phyloP scores from a whole-genome alignment of 1,140 invertebrate species.

The Brachionus rotundiformis region DNA sequence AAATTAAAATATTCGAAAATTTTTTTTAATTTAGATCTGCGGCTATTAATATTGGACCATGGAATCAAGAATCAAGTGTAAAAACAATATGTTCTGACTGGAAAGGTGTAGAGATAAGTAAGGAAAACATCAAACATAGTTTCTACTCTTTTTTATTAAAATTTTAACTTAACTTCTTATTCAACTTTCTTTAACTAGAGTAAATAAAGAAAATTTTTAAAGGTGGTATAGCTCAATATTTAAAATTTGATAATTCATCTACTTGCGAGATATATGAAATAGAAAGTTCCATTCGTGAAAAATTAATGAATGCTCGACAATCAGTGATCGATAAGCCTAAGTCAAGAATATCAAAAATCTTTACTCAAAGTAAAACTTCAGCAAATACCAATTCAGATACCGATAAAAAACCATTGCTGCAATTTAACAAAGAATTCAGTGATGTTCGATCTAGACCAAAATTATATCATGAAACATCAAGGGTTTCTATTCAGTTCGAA shows the following conservation, averaged over 20 bases:
- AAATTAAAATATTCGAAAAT: background rate
- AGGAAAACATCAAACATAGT: background rate
- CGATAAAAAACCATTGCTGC: background rate
- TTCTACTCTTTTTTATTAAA: background rate
- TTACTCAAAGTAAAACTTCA: background rate
- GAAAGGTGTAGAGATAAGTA: slow-evolving; percentile 26
- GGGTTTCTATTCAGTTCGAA: background rate
- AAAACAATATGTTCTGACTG: slow-evolving; percentile 20
- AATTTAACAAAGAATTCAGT: background rate
- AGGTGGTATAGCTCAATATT: background rate
- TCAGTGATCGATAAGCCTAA: background rate
- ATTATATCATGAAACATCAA: background rate
- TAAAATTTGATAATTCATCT: background rate
- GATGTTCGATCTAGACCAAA: background rate
- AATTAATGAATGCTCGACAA: background rate
- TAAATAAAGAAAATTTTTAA: background rate
- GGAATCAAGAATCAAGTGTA: background rate
- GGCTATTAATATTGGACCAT: background rate
- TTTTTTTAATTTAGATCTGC: background rate
- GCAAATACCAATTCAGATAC: background rate
- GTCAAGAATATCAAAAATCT: background rate
- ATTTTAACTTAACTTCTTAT: background rate
- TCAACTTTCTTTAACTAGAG: background rate
- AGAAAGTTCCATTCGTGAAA: background rate
- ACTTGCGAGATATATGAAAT: slow-evolving; percentile 10